Evolutionary conservation across 2,888 invertebrate species (phyloP), one percentile per base, ranked within the genome.

Genomic region (Machimus atricapillus): DNA sequence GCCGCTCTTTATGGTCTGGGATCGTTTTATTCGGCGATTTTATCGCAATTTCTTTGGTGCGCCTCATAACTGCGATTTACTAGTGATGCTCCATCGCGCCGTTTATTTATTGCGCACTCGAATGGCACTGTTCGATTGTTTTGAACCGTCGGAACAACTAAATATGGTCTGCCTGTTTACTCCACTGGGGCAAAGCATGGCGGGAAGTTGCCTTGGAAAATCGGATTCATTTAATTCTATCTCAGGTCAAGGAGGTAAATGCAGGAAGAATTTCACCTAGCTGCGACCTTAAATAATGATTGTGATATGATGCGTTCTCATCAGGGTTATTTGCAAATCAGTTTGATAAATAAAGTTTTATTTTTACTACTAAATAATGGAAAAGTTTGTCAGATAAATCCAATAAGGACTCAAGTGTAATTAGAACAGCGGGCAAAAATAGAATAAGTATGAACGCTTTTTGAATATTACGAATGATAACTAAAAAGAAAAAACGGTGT

Each of bases 101-200:
- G 31, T 52, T 79, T 40, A 78, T 78, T 78, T 78, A 78, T 46
- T 78, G 40, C 43, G n/a, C 52, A 16, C 7, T 52, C 31, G 79
- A 46, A 46, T 79, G 52, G 79, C 79, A 79, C 52, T 79, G 79
- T 79, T 79, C 52, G 52, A 79, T 79, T 79, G 52, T 79, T 56
- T 14, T 52, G 52, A 46, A 52, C 31, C 52, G 14, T 46, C 27
- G 27, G n/a, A 31, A 56, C 23, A 52, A 79, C 56, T 79, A 31
- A 46, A 79, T 52, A 79, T 46, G 79, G 79, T 31, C 16, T 31
- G 79, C 23, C 79, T 79, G 31, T 76, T 34, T 34, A 56, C 27
- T 46, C 27, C n/a, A 19, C n/a, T n/a, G 43, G 9, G 78, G 43
- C 3, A 74, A 2, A 43, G 23, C 78, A 74, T 23, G 78, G 52